Base-by-base conservation (phyloP, 2,888 invertebrate genomes). In the Parnassius apollo region DNA sequence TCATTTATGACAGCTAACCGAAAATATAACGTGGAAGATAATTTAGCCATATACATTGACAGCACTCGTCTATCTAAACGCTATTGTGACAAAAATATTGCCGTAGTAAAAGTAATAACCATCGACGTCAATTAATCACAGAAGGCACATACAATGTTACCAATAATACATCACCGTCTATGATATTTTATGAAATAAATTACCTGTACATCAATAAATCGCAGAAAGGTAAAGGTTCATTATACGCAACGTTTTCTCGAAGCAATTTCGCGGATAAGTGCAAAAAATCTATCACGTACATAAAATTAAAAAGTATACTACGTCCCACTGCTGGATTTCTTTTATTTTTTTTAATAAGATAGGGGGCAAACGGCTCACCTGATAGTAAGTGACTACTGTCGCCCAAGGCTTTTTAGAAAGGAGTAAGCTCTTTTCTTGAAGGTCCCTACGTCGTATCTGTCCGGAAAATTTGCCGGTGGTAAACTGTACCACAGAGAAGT, bases 51-150 rank as follows among this genome's bases (percentile, higher is more conserved):
- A 50, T n/a, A 59, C 35, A 52, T 57, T 51, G 44, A 52, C 52
- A 53, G 11, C 35, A 57, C 56, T 59, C 44, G 25, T 56, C 18
- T 48, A 50, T 45, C 49, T 59, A 49, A 42, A 60, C 22, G 49
- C 18, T 55, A 60, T 54, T 12, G 42, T 49, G 12, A 56, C 25
- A 42, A 59, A 46, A 59, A 55, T 56, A 62, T 56, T 59, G 50
- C 55, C 49, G 50, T 25, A 2, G 44, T 50, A 42, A 25, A 55
- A 35, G 42, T 54, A 51, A 59, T 13, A 44, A 51, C 48, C 42
- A 56, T 52, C 42, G 35, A 56, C 50, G 13, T 22, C 58, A 12
- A 63, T 63, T 63, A 59, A 63, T 63, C 63, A 63, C 22, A 2
- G 13, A 11, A 3, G 51, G 46, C 42, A 25, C 55, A 51, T 59